Evolutionary conservation across 2,888 invertebrate species (phyloP).

Genomic region (Xestia c-nigrum): DNA sequence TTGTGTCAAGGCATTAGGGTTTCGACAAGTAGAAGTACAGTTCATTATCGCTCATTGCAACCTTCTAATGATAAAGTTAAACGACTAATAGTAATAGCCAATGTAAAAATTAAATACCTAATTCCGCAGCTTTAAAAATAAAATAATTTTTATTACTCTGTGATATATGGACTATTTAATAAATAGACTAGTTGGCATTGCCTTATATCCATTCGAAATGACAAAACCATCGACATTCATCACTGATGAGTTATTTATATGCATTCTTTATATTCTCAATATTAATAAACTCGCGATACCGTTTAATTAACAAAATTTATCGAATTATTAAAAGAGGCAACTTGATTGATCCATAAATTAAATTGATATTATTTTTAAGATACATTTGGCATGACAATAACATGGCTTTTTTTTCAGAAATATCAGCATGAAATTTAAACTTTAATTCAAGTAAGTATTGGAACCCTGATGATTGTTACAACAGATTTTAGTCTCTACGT

Average conservation of each 20-base stretch:
- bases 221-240: slow-evolving; percentile 35
- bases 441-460: not conserved
- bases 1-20: not conserved
- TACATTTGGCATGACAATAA: not conserved
- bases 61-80: slow-evolving; percentile 4
- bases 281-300: slow-evolving; percentile 36
- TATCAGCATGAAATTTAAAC: not conserved
- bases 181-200: slow-evolving; percentile 48
- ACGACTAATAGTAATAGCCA: not conserved
- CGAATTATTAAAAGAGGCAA: slow-evolving; percentile 9
- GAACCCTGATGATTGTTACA: not conserved
- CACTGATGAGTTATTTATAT: slow-evolving; percentile 47
- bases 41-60: not conserved
- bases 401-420: not conserved
- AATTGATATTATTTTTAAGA: not conserved
- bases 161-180: slow-evolving; percentile 39
- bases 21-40: not conserved
- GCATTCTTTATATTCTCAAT: slow-evolving; percentile 30
- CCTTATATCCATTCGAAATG: slow-evolving; percentile 38
- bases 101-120: slow-evolving; percentile 7
- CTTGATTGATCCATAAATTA: slow-evolving; percentile 23
- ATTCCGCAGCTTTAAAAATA: not conserved
- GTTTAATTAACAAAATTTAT: slow-evolving; percentile 34
- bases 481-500: not conserved
- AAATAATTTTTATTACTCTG: slow-evolving; percentile 10